phyloP scores from a whole-genome alignment of 2,113 vertebrate species.

The cattle (Bos taurus) region DNA sequence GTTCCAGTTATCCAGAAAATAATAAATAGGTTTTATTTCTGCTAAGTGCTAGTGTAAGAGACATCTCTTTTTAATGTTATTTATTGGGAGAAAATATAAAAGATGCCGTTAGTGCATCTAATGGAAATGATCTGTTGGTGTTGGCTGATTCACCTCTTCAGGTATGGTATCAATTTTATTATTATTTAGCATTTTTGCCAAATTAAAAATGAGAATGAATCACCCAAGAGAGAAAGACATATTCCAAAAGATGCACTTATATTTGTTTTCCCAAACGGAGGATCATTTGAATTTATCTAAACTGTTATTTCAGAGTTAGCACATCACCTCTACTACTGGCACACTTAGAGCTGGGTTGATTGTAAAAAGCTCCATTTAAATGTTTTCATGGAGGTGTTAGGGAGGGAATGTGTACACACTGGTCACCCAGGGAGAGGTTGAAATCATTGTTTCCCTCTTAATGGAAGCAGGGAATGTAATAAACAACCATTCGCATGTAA shows the following conservation, averaged over 20 bases:
- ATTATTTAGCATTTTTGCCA: slow-evolving; percentile 29
- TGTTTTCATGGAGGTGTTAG: slow-evolving; percentile 28
- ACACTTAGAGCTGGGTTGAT: slow-evolving; percentile 67
- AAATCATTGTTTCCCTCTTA: slow-evolving; percentile 77
- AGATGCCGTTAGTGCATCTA: neutral
- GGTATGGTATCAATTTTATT: slow-evolving; percentile 25
- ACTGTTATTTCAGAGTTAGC: slow-evolving; percentile 67
- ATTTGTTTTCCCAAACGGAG: neutral
- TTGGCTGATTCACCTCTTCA: slow-evolving; percentile 17
- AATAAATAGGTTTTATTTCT: slow-evolving; percentile 33
- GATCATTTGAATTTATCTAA: slow-evolving; percentile 63
- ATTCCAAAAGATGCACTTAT: neutral
- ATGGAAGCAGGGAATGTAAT: slow-evolving; percentile 78
- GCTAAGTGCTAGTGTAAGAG: slow-evolving; percentile 16
- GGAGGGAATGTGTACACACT: slow-evolving; percentile 36
- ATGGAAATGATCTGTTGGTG: slow-evolving; percentile 1
- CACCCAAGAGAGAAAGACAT: neutral
- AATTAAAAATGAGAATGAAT: slow-evolving; percentile 31
- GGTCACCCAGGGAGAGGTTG: slow-evolving; percentile 76
- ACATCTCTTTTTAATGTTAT: neutral
- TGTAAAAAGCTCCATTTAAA: slow-evolving; percentile 71
- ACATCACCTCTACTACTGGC: slow-evolving; percentile 57
- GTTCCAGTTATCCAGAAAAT: neutral
- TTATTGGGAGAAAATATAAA: slow-evolving; percentile 1
- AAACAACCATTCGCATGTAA: slow-evolving; percentile 56